Evolutionary conservation across 2,113 vertebrate genomes (phyloP).

Genomic region (Lontra canadensis): DNA sequence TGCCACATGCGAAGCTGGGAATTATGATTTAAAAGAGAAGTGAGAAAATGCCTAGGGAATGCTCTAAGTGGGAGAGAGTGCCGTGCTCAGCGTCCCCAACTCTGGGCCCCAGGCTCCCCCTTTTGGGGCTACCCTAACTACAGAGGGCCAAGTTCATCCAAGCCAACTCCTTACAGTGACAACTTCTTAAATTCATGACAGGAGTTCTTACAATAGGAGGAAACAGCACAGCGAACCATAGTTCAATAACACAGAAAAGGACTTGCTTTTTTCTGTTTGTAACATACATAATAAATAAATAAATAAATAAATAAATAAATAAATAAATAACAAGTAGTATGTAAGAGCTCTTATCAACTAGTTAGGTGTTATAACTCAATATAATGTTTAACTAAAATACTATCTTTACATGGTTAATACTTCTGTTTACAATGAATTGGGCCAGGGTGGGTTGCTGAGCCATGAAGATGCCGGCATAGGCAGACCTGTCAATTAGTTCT

Average conservation of each 20-base stretch:
- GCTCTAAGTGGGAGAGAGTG: background rate
- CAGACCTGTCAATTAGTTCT: conserved; percentile 3
- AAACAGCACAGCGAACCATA: background rate
- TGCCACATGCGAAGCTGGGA: background rate
- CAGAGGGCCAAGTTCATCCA: background rate
- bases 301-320: too few species aligned
- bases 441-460: background rate
- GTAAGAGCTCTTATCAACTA: background rate
- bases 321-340: background rate
- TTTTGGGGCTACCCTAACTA: background rate
- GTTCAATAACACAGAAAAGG: background rate
- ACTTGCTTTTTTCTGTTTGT: conserved; percentile 12
- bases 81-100: background rate
- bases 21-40: conserved; percentile 31
- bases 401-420: background rate
- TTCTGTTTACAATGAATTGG: background rate
- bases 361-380: background rate
- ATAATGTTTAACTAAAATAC: background rate
- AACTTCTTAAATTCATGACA: conserved; percentile 7
- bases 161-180: background rate
- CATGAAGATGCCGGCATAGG: background rate
- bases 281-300: background rate
- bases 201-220: conserved; percentile 40
- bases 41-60: background rate
- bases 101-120: background rate